Conservation (phyloP, 1,140 invertebrate genomes). For the Zaprionus capensis region DNA sequence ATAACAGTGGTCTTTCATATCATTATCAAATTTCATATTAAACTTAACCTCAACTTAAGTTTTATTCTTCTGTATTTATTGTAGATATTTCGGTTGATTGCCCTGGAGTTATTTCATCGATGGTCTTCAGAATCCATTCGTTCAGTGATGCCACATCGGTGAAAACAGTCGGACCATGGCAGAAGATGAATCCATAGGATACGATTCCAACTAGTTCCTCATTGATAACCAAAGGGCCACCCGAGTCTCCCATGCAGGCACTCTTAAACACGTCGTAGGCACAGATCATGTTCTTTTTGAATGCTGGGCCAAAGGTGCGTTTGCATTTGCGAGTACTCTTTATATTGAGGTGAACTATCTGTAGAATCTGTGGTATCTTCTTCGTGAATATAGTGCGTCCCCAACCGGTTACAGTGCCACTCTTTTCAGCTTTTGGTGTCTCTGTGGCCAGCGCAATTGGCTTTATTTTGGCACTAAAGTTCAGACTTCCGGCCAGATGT, state of each 20-base stretch:
- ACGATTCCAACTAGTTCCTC: conserved; percentile 85
- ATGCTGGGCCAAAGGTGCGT: background rate
- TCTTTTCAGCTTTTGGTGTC: background rate
- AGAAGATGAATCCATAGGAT: conserved; percentile 85
- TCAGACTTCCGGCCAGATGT: background rate
- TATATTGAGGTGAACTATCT: background rate
- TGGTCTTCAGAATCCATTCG: conserved; percentile 70
- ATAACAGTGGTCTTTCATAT: too few species aligned
- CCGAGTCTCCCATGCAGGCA: conserved; percentile 77
- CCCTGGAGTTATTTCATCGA: background rate
- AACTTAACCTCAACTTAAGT: background rate
- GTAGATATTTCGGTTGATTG: background rate
- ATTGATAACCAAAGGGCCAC: conserved; percentile 81
- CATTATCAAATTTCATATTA: too few species aligned
- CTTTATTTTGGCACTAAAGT: background rate
- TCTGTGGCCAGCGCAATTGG: conserved; percentile 29
- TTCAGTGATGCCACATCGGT: conserved; percentile 84
- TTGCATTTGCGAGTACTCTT: background rate
- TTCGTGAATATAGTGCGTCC: conserved; percentile 16
- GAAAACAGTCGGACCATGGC: conserved; percentile 86
- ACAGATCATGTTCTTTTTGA: conserved; percentile 74
- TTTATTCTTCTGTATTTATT: background rate
- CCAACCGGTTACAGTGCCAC: conserved; percentile 82
- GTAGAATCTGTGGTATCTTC: background rate
- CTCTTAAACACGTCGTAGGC: conserved; percentile 39